phyloP scores from a whole-genome alignment of 2,797 vertebrate genomes.

The Ciconia nigra region DNA sequence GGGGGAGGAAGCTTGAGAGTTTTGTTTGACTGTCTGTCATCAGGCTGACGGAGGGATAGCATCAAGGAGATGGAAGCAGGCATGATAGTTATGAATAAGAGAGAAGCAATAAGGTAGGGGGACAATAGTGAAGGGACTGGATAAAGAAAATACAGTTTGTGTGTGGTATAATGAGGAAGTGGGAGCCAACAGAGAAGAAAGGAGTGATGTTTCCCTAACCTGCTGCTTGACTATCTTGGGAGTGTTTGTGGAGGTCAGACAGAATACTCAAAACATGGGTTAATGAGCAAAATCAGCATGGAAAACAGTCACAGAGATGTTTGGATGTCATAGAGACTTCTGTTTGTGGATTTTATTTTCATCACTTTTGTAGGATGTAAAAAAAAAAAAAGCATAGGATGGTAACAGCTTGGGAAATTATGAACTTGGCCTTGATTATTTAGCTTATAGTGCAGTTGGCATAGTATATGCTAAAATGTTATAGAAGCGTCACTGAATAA shows the following conservation, averaged over 20 bases:
- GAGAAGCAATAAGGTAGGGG: not conserved
- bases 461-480: slow-evolving; percentile 29
- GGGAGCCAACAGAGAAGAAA: not conserved
- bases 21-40: not conserved
- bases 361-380: not conserved
- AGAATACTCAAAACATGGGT: not conserved
- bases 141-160: not conserved
- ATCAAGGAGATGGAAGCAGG: not conserved
- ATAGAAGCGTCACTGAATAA: not conserved
- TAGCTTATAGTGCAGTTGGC: not conserved
- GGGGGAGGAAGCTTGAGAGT: not conserved
- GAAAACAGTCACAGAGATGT: not conserved
- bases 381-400: not conserved
- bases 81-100: not conserved
- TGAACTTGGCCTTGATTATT: not conserved
- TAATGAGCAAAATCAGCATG: not conserved
- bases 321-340: not conserved
- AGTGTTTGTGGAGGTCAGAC: not conserved
- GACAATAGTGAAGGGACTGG: not conserved
- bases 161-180: not conserved
- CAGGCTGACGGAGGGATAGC: not conserved
- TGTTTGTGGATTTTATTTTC: not conserved
- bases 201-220: not conserved
- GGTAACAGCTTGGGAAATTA: not conserved
- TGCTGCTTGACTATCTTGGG: not conserved